Evolutionary conservation across 1,140 invertebrate genomes (phyloP).

Genomic region (Lineus longissimus): DNA sequence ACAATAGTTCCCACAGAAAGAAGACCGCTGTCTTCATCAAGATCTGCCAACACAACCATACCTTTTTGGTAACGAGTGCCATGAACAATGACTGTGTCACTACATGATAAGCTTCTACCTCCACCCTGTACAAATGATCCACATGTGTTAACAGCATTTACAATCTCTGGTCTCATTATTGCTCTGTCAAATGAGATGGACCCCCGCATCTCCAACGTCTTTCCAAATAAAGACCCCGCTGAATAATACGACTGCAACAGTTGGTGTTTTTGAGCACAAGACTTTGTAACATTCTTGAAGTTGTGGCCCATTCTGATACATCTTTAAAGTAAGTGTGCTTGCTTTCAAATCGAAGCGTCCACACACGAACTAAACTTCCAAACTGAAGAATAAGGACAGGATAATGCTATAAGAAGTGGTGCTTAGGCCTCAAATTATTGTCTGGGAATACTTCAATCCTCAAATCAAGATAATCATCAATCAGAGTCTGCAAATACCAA

Average conservation of each 20-base stretch:
- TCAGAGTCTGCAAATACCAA: background rate
- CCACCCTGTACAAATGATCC: too few relatives aligned
- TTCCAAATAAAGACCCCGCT: background rate
- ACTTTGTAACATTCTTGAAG: constrained; percentile 1
- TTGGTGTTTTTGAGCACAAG: constrained; percentile 4
- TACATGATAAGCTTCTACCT: too few relatives aligned
- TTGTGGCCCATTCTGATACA: background rate
- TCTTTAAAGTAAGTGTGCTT: constrained; percentile 1
- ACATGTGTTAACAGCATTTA: too few relatives aligned
- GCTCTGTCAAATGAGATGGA: too few relatives aligned
- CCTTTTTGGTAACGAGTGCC: too few relatives aligned
- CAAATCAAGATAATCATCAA: constrained; percentile 1
- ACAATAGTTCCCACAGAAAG: too few relatives aligned
- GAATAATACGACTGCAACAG: constrained; percentile 3
- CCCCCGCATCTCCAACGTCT: background rate
- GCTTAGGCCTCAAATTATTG: background rate
- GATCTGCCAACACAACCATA: too few relatives aligned
- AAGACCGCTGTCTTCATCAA: too few relatives aligned
- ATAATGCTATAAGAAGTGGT: constrained; percentile 8
- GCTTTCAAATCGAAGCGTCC: constrained; percentile 5
- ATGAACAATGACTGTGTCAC: too few relatives aligned
- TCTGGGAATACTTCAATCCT: background rate
- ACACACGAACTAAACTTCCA: constrained; percentile 4
- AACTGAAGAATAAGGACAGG: constrained; percentile 5
- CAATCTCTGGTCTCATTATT: too few relatives aligned